Conservation (phyloP, 2,113 vertebrate species). For the Mus musculus region DNA sequence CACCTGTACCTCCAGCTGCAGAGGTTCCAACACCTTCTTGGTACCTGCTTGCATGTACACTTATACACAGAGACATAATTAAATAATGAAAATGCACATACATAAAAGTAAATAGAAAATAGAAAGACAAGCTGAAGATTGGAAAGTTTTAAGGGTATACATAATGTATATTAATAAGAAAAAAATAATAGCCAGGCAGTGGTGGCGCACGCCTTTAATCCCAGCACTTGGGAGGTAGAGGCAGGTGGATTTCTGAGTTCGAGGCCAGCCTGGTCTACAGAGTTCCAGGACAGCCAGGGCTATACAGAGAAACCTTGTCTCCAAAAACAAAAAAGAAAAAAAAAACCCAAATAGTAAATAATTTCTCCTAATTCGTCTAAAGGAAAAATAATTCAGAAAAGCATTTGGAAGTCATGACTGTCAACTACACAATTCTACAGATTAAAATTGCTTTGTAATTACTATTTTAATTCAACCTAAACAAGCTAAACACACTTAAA, state of each 20-base stretch:
- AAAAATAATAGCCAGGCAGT: no score
- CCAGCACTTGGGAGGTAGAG: no score
- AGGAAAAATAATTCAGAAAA: slow-evolving; percentile 50
- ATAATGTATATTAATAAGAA: slow-evolving; percentile 32
- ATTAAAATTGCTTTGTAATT: slow-evolving; percentile 60
- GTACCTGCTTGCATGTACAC: not conserved
- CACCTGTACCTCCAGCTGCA: not conserved
- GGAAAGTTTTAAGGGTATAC: not conserved
- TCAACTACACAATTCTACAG: slow-evolving; percentile 26
- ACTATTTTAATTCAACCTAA: slow-evolving; percentile 34
- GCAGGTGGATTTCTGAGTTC: no score
- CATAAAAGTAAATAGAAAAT: slow-evolving; percentile 22
- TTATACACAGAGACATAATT: not conserved
- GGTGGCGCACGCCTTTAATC: no score
- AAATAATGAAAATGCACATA: not conserved
- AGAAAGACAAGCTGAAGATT: not conserved
- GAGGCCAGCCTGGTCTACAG: no score
- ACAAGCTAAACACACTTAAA: not conserved
- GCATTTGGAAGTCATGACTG: slow-evolving; percentile 28
- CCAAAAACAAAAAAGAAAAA: no score
- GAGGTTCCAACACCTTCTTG: not conserved
- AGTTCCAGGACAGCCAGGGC: no score
- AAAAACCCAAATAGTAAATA: slow-evolving; percentile 37
- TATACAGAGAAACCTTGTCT: no score
- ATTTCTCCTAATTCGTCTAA: slow-evolving; percentile 41